Conservation (phyloP, 2,888 invertebrate species). For the Spilarctia lutea region DNA sequence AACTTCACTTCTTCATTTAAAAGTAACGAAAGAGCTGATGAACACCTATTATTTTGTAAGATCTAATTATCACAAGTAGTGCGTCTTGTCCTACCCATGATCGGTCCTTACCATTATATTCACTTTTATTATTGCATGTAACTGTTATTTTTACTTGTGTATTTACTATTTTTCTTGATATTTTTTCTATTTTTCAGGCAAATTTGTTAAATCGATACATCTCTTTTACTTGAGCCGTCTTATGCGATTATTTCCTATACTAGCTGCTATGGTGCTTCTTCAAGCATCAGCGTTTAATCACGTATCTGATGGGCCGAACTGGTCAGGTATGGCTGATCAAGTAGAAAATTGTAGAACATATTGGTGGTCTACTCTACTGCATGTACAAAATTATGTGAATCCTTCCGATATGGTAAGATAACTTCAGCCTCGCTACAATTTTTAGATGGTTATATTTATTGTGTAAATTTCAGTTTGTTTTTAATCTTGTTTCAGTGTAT, state of each 20-base stretch:
- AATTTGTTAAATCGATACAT: slow-evolving; percentile 61
- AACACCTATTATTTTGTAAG: no score
- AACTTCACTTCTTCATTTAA: no score
- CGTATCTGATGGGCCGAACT: slow-evolving; percentile 67
- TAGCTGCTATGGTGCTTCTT: slow-evolving; percentile 62
- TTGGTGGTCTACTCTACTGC: slow-evolving; percentile 83
- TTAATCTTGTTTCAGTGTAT: slow-evolving; percentile 58
- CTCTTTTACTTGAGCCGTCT: slow-evolving; percentile 66
- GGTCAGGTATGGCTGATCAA: slow-evolving; percentile 73
- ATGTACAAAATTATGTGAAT: slow-evolving; percentile 81
- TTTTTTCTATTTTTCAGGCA: slow-evolving; percentile 42
- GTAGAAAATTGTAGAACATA: slow-evolving; percentile 68
- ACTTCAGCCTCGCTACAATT: background rate
- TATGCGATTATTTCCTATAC: slow-evolving; percentile 66
- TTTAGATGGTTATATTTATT: background rate
- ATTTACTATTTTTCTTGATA: background rate
- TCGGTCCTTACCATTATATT: no score
- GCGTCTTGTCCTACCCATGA: no score
- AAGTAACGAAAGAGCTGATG: no score
- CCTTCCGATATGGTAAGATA: slow-evolving; percentile 56
- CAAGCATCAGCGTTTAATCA: slow-evolving; percentile 64
- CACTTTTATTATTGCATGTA: no score
- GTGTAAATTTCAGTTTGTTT: no score
- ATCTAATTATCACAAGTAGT: no score
- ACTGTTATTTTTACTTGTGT: no score